Conservation (phyloP, 2,888 invertebrate species). For the Sthenelais limicola region DNA sequence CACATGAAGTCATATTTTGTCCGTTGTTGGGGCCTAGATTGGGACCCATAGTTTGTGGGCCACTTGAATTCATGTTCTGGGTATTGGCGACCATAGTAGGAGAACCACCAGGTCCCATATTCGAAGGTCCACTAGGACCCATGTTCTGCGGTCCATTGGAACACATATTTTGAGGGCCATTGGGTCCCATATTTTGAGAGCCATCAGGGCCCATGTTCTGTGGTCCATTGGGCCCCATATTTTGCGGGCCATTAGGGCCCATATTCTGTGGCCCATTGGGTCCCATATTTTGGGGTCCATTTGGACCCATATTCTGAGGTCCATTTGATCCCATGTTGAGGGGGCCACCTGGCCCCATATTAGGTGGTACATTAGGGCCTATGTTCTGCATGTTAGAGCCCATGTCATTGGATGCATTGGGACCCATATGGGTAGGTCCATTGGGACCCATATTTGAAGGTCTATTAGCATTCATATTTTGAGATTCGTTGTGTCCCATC, state of each 20-base stretch:
- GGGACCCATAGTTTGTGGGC: slow-evolving; percentile 19
- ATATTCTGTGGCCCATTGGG: slow-evolving; percentile 15
- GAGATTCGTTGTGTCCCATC: too few relatives aligned
- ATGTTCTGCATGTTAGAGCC: slow-evolving; percentile 6
- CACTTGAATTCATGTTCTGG: slow-evolving; percentile 6
- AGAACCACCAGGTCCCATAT: slow-evolving; percentile 21
- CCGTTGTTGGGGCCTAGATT: slow-evolving; percentile 3
- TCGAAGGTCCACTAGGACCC: not conserved
- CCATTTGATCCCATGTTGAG: slow-evolving; percentile 3
- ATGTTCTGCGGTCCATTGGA: slow-evolving; percentile 12
- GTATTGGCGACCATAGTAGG: slow-evolving; percentile 14
- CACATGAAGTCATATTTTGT: slow-evolving; percentile 7
- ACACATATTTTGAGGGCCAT: slow-evolving; percentile 11
- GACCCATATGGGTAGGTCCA: not conserved
- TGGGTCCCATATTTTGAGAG: slow-evolving; percentile 17
- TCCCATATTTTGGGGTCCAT: slow-evolving; percentile 17
- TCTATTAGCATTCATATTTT: slow-evolving; percentile 1
- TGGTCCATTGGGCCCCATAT: slow-evolving; percentile 17
- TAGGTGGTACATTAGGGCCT: not conserved
- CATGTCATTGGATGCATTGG: not conserved
- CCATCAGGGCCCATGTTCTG: slow-evolving; percentile 13
- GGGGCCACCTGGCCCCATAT: slow-evolving; percentile 14
- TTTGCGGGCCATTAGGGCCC: slow-evolving; percentile 24
- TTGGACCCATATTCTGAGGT: slow-evolving; percentile 7
- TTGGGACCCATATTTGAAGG: not conserved